Percentiles rank a stretch among this genome's conserved stretches.
Evolutionary conservation across 2,113 vertebrate species (phyloP).

Genomic region (Notarius lentiginosus): DNA sequence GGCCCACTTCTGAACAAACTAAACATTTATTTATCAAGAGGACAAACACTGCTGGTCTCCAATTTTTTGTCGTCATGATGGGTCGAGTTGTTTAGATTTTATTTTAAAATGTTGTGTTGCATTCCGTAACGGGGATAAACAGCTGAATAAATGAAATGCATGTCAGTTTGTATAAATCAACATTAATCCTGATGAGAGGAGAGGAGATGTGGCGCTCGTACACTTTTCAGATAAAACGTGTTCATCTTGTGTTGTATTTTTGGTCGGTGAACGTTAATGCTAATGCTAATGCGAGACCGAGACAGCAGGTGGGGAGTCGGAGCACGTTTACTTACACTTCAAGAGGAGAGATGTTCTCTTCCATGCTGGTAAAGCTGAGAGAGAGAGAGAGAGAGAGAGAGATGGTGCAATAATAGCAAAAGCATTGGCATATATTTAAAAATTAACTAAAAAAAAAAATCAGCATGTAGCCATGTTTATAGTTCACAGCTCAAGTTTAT

Average conservation of each 20-base stretch:
- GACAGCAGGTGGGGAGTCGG: background rate
- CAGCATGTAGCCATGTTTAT: background rate
- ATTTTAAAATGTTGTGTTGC: background rate
- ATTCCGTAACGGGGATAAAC: background rate
- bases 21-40: background rate
- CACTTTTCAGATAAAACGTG: background rate
- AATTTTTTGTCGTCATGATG: background rate
- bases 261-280: background rate
- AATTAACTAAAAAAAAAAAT: no score
- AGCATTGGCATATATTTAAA: background rate
- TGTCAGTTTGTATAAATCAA: background rate
- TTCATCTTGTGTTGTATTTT: background rate
- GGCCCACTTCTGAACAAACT: background rate
- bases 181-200: background rate
- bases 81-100: background rate
- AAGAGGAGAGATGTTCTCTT: constrained; percentile 70
- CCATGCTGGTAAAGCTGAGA: constrained; percentile 73
- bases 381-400: constrained; percentile 40
- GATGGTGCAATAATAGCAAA: background rate
- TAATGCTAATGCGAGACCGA: background rate
- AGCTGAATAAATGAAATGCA: background rate
- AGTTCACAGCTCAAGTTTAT: background rate
- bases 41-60: background rate
- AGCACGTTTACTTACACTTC: constrained; percentile 83
- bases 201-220: background rate